Evolutionary conservation across 2,113 vertebrate genomes (phyloP).

Genomic region (Grammomys dolichurus): DNA sequence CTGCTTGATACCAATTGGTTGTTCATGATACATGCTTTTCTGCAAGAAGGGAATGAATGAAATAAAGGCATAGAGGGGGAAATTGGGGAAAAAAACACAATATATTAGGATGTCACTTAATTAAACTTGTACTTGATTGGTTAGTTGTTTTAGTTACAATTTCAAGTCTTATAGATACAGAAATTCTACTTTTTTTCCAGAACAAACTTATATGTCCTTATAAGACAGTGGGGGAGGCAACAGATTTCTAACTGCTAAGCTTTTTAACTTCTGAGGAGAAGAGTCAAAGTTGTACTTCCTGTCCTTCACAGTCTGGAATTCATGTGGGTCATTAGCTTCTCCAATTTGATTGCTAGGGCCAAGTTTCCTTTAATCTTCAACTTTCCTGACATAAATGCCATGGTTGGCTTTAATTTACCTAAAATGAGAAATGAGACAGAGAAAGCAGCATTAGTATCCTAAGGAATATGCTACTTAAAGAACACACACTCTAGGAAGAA

Average conservation of each 20-base stretch:
- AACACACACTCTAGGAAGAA: constrained; percentile 21
- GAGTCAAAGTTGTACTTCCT: not conserved
- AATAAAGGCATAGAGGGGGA: constrained; percentile 34
- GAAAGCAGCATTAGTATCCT: constrained; percentile 49
- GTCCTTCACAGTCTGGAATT: constrained; percentile 86
- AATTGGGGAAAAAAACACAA: constrained; percentile 14
- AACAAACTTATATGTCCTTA: constrained; percentile 50
- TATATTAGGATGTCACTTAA: constrained; percentile 57
- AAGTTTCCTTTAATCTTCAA: constrained; percentile 91
- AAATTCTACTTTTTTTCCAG: constrained; percentile 57
- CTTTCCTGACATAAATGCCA: constrained; percentile 94
- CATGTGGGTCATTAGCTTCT: constrained; percentile 91
- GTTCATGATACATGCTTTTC: not conserved
- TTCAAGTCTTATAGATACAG: constrained; percentile 63
- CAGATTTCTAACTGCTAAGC: constrained; percentile 62
- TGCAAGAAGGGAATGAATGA: constrained; percentile 18
- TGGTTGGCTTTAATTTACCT: constrained; percentile 94
- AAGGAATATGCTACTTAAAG: constrained; percentile 15
- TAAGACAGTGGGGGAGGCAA: constrained; percentile 51
- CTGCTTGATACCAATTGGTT: not conserved
- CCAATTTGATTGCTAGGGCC: constrained; percentile 89
- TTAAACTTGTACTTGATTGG: constrained; percentile 45
- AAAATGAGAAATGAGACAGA: constrained; percentile 72
- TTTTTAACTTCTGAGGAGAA: constrained; percentile 54
- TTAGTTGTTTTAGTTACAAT: constrained; percentile 68